Evolutionary conservation across 2,888 invertebrate genomes (phyloP).

Genomic region (Melanchra persicariae): DNA sequence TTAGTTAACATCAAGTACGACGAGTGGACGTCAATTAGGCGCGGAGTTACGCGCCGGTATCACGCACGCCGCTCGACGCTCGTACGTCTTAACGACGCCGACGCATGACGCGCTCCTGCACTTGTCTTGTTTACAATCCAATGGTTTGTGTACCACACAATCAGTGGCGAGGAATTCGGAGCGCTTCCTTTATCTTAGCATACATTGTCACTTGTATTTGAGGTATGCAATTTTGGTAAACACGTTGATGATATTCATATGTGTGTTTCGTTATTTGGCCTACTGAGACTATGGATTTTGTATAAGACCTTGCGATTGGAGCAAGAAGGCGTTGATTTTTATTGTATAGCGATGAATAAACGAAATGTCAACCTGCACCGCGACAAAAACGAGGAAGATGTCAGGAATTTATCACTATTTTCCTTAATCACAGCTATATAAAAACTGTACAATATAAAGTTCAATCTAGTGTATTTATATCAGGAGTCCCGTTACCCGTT

Average conservation of each 20-base stretch:
- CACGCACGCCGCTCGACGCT: slow-evolving; percentile 25
- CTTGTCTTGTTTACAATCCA: slow-evolving; percentile 55
- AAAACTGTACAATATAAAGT: slow-evolving; percentile 3
- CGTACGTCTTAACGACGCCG: neutral
- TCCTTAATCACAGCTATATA: slow-evolving; percentile 17
- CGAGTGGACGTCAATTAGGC: slow-evolving; percentile 45
- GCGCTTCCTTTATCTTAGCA: slow-evolving; percentile 50
- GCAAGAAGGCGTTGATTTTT: neutral
- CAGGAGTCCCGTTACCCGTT: slow-evolving; percentile 55
- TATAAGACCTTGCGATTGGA: neutral
- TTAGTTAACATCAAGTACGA: slow-evolving; percentile 46
- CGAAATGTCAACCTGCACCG: neutral
- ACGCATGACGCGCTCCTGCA: slow-evolving; percentile 17
- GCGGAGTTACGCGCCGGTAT: slow-evolving; percentile 24
- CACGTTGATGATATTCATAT: slow-evolving; percentile 8
- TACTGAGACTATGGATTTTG: neutral
- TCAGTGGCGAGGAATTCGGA: slow-evolving; percentile 59
- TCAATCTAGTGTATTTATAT: slow-evolving; percentile 31
- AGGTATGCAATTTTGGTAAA: slow-evolving; percentile 23
- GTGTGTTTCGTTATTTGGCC: neutral
- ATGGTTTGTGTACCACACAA: slow-evolving; percentile 45
- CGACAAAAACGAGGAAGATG: slow-evolving; percentile 13
- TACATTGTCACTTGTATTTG: slow-evolving; percentile 22
- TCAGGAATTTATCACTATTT: neutral
- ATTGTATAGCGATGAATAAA: too few relatives aligned